Evolutionary conservation across 2,888 invertebrate genomes (phyloP), one percentile per base, ranked within the genome.

Genomic region (Apomyelois bistriatella): DNA sequence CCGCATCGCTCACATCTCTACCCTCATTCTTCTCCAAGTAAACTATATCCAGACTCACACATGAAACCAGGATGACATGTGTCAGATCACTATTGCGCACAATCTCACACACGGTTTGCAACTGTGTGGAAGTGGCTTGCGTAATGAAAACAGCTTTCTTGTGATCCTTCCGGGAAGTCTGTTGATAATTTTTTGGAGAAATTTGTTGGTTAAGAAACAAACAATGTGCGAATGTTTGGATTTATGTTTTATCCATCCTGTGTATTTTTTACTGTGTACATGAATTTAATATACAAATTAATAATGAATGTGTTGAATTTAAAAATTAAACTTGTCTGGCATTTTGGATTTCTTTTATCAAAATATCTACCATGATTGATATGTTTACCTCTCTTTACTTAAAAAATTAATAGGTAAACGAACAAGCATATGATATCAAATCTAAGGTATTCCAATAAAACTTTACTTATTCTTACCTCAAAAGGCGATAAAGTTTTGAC

Each of bases 401-500:
- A n/a, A n/a, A n/a, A n/a, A n/a, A n/a, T n/a, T n/a, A n/a, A n/a
- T n/a, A n/a, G n/a, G n/a, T n/a, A n/a, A n/a, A n/a, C n/a, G n/a
- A n/a, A n/a, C n/a, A n/a, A n/a, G n/a, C n/a, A n/a, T n/a, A n/a
- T n/a, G n/a, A n/a, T n/a, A n/a, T n/a, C n/a, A 12, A n/a, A 37
- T n/a, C 5, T 12, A n/a, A n/a, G n/a, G n/a, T n/a, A n/a, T n/a
- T n/a, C 4, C 36, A 37, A 37, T 1, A 12, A 37, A 10, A 12
- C 2, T 12, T 12, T n/a, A 32, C 32, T 9, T 4, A 1, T 32
- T 9, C 9, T 6, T 40, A 50, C 49, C 49, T 50, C 49, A 50
- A 50, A 50, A 40, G 92, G 91, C 3, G 94, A 93, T 59, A 95
- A 85, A 70, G 92, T 92, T 66, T 93, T 93, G 1, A 94, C 92